Evolutionary conservation across 2,888 invertebrate genomes (phyloP), one percentile per base, ranked within the genome.

Genomic region (Scrobipalpa costella): DNA sequence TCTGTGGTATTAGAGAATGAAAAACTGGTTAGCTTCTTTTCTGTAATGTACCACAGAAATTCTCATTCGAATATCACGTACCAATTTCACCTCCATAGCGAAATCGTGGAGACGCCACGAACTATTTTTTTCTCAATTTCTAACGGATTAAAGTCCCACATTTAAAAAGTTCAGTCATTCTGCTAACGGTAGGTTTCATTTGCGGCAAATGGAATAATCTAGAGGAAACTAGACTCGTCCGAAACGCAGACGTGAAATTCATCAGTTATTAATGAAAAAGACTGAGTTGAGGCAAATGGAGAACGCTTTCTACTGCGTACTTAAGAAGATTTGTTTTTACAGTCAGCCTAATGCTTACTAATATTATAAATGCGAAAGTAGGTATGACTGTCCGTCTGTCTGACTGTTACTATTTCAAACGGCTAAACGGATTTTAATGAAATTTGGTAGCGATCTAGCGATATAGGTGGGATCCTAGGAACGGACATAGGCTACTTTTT

Each of bases 1-100:
- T n/a, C n/a, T n/a, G n/a, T n/a, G n/a, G n/a, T n/a, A n/a, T n/a
- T n/a, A n/a, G n/a, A n/a, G n/a, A n/a, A n/a, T n/a, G n/a, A n/a
- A n/a, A n/a, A n/a, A n/a, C n/a, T n/a, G n/a, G n/a, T n/a, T n/a
- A 27, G 27, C 27, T 3, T 5, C 27, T 27, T 27, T 27, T 27
- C n/a, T 27, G 5, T 27, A 27, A 27, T 27, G 27, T 27, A 27
- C 27, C 27, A 27, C 5, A 3, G 5, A 27, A 27, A 27, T 3
- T 27, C 27, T 27, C 5, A 27, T 27, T 27, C 27, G 5, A 27
- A 27, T 27, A 27, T 5, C 27, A 27, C 27, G 27, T 27, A 66
- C 72, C 71, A 69, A 74, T 73, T 69, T 68, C 70, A 58, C 47
- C 65, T 60, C 60, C 60, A 3, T 7, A 15, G 5, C 15, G 1